A percentile compares a stretch with the other conserved stretches of the same genome.
Evolutionary conservation across 2,888 invertebrate species (phyloP).

Genomic region (Tipula unca): DNA sequence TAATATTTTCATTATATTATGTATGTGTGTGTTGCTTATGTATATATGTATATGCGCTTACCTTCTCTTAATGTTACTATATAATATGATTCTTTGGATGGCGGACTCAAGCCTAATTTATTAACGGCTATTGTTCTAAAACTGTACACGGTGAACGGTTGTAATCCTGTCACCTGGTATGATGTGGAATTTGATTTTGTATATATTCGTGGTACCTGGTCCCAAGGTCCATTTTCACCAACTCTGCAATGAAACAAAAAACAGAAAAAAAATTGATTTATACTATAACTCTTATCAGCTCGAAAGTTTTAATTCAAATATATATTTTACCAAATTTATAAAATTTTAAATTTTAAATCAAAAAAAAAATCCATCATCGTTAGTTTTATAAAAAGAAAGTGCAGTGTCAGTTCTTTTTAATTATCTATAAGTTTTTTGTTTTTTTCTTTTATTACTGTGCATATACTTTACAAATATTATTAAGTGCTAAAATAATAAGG

Average conservation of each 20-base stretch:
- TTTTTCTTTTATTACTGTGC: too few species aligned
- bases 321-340: too few species aligned
- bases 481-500: too few species aligned
- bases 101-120: constrained; percentile 57
- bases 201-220: constrained; percentile 50
- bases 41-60: constrained; percentile 37
- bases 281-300: neutral
- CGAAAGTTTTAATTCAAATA: too few species aligned
- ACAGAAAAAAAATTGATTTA: too few species aligned
- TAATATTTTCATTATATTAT: neutral
- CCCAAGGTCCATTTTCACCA: constrained; percentile 61
- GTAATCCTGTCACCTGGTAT: constrained; percentile 56
- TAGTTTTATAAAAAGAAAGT: too few species aligned
- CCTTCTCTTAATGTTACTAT: constrained; percentile 66
- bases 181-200: constrained; percentile 56
- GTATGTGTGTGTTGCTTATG: too few species aligned
- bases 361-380: too few species aligned
- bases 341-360: too few species aligned
- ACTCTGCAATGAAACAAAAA: constrained; percentile 44
- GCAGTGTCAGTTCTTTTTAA: too few species aligned
- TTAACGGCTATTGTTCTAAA: constrained; percentile 65
- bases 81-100: constrained; percentile 62
- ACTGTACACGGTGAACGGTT: constrained; percentile 68
- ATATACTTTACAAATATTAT: too few species aligned
- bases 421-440: too few species aligned